Conservation (phyloP, 2,113 vertebrate genomes). For the Salvelinus sp. region DNA sequence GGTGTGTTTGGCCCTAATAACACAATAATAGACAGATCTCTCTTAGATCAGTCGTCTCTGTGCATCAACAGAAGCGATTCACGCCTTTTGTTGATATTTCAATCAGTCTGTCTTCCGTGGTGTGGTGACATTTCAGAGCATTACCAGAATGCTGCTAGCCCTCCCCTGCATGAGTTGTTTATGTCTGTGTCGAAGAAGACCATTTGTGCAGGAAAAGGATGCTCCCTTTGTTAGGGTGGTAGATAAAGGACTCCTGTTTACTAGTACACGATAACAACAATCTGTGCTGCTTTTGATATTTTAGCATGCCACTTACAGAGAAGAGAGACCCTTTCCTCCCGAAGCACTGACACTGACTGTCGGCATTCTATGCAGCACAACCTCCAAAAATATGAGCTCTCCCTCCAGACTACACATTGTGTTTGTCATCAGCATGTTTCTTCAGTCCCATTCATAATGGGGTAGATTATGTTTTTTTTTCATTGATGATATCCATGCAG, state of each 20-base stretch:
- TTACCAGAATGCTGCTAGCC: conserved; percentile 28
- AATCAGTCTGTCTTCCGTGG: neutral
- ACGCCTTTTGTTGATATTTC: conserved; percentile 5
- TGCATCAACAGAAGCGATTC: neutral
- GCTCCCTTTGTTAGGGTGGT: neutral
- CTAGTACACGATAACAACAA: neutral
- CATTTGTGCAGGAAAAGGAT: conserved; percentile 4
- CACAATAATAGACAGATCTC: neutral
- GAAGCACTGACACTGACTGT: neutral
- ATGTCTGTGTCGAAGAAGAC: conserved; percentile 1
- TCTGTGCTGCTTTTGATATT: neutral
- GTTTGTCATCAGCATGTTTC: conserved; percentile 21
- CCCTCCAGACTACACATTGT: conserved; percentile 8
- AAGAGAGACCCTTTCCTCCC: neutral
- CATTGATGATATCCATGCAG: conserved; percentile 23
- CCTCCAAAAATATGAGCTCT: neutral
- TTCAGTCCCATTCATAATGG: conserved; percentile 34
- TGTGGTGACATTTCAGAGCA: conserved; percentile 1
- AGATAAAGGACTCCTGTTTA: no score
- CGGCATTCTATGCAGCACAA: neutral
- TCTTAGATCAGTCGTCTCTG: conserved; percentile 1
- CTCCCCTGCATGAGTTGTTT: neutral
- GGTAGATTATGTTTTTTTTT: conserved; percentile 28
- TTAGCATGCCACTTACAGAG: neutral
- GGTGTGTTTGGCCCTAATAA: neutral